These are phyloP conservation scores for Volucella inflata DNA, from an alignment of 2,888 invertebrate genomes.

Conservation along the genomic window DNA sequence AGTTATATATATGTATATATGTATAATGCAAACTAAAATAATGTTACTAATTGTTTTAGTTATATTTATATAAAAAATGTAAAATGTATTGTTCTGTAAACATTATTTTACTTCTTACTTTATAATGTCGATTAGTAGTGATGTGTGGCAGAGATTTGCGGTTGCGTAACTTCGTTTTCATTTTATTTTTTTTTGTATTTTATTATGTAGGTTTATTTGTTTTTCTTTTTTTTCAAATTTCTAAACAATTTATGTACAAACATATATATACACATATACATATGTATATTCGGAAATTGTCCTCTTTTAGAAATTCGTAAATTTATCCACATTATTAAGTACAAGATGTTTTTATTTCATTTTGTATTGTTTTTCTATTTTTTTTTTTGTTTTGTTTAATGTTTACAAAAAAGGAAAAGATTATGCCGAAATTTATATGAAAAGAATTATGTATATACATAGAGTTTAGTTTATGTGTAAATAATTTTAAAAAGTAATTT, in stretches of 20 bases:
- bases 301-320: conserved; percentile 50
- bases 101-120: conserved; percentile 37
- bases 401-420: conserved; percentile 11
- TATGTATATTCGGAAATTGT: not conserved
- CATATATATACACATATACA: not conserved
- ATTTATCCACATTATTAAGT: conserved; percentile 66
- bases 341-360: conserved; percentile 46
- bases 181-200: conserved; percentile 4
- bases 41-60: conserved; percentile 53
- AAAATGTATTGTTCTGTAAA: conserved; percentile 47
- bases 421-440: conserved; percentile 7
- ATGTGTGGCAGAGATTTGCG: conserved; percentile 74
- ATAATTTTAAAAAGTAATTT: conserved; percentile 22
- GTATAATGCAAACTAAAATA: conserved; percentile 65
- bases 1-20: conserved; percentile 27
- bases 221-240: conserved; percentile 14
- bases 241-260: not conserved
- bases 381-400: not conserved
- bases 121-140: conserved; percentile 63
- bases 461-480: conserved; percentile 16
- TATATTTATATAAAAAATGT: conserved; percentile 53
- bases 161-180: conserved; percentile 66
- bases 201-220: not conserved
- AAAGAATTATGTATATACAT: conserved; percentile 21
- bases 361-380: conserved; percentile 1